Percentiles rank a stretch among this genome's conserved stretches.
Evolutionary conservation across 2,113 vertebrate species (phyloP).

Genomic region (Embiotoca jacksoni): DNA sequence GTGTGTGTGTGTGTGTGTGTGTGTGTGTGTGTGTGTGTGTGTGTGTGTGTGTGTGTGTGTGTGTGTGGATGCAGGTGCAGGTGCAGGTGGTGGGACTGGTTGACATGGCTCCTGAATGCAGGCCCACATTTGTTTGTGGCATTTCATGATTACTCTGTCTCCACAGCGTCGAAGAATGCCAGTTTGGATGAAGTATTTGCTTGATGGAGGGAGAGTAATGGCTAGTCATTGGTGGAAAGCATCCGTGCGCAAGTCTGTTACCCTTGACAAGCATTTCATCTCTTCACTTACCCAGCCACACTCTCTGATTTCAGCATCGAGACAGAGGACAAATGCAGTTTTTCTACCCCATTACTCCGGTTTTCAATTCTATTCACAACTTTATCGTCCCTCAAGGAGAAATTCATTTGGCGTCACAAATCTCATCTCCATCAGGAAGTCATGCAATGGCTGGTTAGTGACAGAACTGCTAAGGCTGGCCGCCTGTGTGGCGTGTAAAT

Average conservation of each 20-base stretch:
- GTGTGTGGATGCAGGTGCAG: constrained; percentile 9
- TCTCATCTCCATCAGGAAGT: constrained; percentile 79
- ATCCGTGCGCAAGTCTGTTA: constrained; percentile 61
- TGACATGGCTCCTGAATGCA: constrained; percentile 46
- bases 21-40: neutral
- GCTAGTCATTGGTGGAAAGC: constrained; percentile 63
- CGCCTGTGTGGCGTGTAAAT: constrained; percentile 50
- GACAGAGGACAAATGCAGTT: constrained; percentile 69
- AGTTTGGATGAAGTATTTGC: constrained; percentile 57
- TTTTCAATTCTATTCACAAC: constrained; percentile 80
- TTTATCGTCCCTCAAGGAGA: constrained; percentile 80
- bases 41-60: constrained; percentile 18
- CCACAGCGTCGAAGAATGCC: constrained; percentile 52
- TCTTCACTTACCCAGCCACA: constrained; percentile 56
- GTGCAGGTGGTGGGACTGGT: constrained; percentile 21
- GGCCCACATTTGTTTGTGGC: constrained; percentile 63
- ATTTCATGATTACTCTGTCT: constrained; percentile 69
- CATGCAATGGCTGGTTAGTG: constrained; percentile 73
- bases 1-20: constrained; percentile 5
- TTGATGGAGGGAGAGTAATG: constrained; percentile 67
- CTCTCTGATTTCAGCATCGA: constrained; percentile 59
- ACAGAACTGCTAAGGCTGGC: constrained; percentile 54
- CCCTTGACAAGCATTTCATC: constrained; percentile 75
- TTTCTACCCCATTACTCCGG: constrained; percentile 77
- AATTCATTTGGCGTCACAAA: constrained; percentile 78